Base-by-base conservation (phyloP, 2,113 vertebrate genomes). In the Mystacornis crossleyi region DNA sequence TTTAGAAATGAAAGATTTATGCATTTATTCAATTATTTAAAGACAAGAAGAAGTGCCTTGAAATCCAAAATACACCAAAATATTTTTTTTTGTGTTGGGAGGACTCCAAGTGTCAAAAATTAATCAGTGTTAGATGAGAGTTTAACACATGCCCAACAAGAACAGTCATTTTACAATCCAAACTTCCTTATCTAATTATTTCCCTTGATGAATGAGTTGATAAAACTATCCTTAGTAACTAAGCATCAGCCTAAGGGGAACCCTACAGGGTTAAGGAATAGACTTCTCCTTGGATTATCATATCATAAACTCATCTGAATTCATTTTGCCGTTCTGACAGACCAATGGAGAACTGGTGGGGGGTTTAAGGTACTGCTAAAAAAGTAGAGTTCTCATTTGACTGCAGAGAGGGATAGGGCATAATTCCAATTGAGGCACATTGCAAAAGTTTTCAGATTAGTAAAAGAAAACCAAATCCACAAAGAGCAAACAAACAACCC, bases 381-480 rank as follows among this genome's bases (percentile, higher is more conserved):
- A 62, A 57, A 29, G 5, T 4, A 53, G 21, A 53, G 12, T 34
- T 69, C 18, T 81, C 8, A 33, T 34, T 55, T 81, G 29, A 31
- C 19, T 31, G 9, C 0, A 0, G 6, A 45, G 19, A 70, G 5
- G 8, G 5, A 28, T 50, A 5, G 6, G 12, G 3, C 5, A 20
- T 36, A 71, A 26, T 40, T 69, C 15, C 25, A 88, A 4, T 0
- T n/a, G 54, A 89, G 20, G 25, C 4, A 88, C 4, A 25, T 40
- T 28, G 10, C 36, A 60, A 64, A 61, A 81, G 1, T 31, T 74
- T 73, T 61, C 31, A 4, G 0, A 36, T 40, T 9, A 43, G 12
- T 71, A 42, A 47, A 95, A 71, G 12, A 40, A 75, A 86, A 60
- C 0, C 4, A 72, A 84, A 48, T 10, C 21, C 31, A 51, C 0